Conservation (phyloP, 2,888 invertebrate species). For the Petrolisthes manimaculis region DNA sequence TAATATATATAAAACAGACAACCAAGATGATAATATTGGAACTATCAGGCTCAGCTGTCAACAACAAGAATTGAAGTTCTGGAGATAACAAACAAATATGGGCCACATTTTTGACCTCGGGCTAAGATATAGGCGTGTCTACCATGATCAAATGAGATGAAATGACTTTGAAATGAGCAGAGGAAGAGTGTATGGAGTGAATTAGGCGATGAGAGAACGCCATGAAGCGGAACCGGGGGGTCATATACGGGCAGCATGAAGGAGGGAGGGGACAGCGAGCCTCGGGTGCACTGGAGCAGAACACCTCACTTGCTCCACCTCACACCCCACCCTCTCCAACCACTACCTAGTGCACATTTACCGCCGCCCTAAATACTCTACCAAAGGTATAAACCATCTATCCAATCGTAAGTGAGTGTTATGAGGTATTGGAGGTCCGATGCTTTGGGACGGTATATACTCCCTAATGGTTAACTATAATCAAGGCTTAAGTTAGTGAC, state of each 20-base stretch:
- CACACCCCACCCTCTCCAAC: slow-evolving; percentile 36
- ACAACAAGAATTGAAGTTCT: slow-evolving; percentile 36
- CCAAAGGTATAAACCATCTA: slow-evolving; percentile 25
- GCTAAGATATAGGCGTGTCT: background rate
- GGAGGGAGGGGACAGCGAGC: slow-evolving; percentile 40
- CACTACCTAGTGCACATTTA: slow-evolving; percentile 15
- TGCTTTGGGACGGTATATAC: background rate
- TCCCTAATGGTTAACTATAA: background rate
- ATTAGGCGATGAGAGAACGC: slow-evolving; percentile 28
- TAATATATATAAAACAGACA: slow-evolving; percentile 16
- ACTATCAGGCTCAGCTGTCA: slow-evolving; percentile 53
- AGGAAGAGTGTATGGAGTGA: background rate
- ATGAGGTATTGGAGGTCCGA: background rate
- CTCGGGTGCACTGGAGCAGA: slow-evolving; percentile 63
- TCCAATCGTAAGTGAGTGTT: background rate
- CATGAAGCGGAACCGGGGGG: slow-evolving; percentile 63
- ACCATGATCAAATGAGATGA: too few species aligned
- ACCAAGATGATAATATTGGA: slow-evolving; percentile 39
- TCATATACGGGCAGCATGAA: slow-evolving; percentile 62
- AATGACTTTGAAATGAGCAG: background rate
- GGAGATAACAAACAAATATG: background rate
- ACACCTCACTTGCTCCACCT: slow-evolving; percentile 38
- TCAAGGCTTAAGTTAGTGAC: too few species aligned
- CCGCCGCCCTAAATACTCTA: background rate
- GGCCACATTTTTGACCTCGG: background rate